Base-by-base conservation (phyloP, 2,888 invertebrate genomes). In the Ophion ellenae region DNA sequence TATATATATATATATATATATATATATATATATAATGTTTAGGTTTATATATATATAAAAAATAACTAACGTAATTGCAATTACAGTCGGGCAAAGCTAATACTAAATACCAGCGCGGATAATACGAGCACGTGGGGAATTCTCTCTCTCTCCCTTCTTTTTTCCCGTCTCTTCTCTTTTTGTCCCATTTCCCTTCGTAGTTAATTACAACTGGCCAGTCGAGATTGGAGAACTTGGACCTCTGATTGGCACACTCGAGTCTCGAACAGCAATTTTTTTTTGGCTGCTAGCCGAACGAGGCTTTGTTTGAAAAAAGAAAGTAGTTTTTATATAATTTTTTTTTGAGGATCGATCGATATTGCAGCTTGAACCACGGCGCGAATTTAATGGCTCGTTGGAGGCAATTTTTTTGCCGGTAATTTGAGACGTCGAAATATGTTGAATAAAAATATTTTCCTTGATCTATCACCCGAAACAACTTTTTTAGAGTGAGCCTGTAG, bases 31-130 rank as follows among this genome's bases (percentile, higher is more conserved):
- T 32, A 32, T 32, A 32, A 32, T 32, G 32, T 32, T 32, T 32
- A 32, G 32, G 32, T 32, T 32, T 32, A 32, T 32, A 32, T 32
- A 77, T 79, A 69, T 84, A 86, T 78, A 87, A 81, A 88, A 86
- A 89, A 89, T 87, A 88, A 86, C 86, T 88, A 89, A 88, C 84
- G 87, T 87, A 89, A 88, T 89, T 88, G 83, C 88, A 88, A 86
- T 88, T 86, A 87, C 82, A 87, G 83, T 86, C 83, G 69, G 78
- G 47, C 79, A 81, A 81, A 84, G 86, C 75, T 79, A 87, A 86
- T 83, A 84, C 85, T 86, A 87, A 81, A 81, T 71, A 85, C 85
- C 82, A 67, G 73, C 69, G 76, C 78, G 83, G 53, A 86, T 77
- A 80, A 84, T 85, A 76, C 84, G 75, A 80, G 86, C 70, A 81